phyloP scores from a whole-genome alignment of 1,140 invertebrate species.

The Drosophila setifemur region DNA sequence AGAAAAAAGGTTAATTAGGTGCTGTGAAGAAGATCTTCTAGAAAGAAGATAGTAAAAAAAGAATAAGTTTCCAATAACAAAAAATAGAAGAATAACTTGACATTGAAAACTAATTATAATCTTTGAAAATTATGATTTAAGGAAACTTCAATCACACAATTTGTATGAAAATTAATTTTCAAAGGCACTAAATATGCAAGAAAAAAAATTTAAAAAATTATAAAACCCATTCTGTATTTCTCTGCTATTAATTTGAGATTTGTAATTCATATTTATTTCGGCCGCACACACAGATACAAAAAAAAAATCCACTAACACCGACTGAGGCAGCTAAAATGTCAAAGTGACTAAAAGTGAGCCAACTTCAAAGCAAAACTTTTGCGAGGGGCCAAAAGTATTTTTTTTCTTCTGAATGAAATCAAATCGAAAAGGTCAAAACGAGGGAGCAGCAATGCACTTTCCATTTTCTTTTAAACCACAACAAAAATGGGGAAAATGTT shows the following conservation, averaged over 20 bases:
- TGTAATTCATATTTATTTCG: not conserved
- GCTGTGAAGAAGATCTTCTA: slow-evolving; percentile 8
- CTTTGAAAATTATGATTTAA: too few relatives aligned
- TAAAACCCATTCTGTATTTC: too few relatives aligned
- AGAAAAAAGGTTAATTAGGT: slow-evolving; percentile 28
- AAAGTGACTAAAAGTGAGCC: slow-evolving; percentile 22
- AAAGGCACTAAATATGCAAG: too few relatives aligned
- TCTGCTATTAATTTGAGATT: too few relatives aligned
- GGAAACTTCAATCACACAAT: too few relatives aligned
- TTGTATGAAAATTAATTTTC: too few relatives aligned
- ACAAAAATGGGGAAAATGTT: not conserved
- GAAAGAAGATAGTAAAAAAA: slow-evolving; percentile 2
- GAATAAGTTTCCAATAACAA: too few relatives aligned
- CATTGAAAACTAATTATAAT: too few relatives aligned
- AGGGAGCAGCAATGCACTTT: slow-evolving; percentile 19
- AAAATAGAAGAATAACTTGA: too few relatives aligned
- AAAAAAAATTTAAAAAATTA: too few relatives aligned
- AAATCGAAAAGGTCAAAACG: slow-evolving; percentile 48
- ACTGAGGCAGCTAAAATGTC: slow-evolving; percentile 21
- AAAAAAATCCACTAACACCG: not conserved
- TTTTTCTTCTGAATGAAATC: slow-evolving; percentile 23
- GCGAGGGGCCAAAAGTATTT: slow-evolving; percentile 12
- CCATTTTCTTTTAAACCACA: not conserved
- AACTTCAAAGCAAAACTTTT: slow-evolving; percentile 18
- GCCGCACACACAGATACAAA: not conserved